A percentile compares a stretch with the other conserved stretches of the same genome.
Conservation (phyloP, 2,888 invertebrate genomes). For the Drosophila borborema region DNA sequence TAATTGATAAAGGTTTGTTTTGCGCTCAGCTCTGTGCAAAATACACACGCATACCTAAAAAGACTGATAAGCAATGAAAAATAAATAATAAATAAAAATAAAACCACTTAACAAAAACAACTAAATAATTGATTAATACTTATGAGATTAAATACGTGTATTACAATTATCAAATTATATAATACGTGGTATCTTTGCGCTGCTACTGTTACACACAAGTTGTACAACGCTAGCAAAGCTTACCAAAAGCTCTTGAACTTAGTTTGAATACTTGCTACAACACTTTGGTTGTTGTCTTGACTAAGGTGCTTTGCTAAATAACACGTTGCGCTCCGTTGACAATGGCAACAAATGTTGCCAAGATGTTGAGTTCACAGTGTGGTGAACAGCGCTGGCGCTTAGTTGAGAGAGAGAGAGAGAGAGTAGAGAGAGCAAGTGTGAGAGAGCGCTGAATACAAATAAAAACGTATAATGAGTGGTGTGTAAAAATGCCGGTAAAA, state of each 20-base stretch:
- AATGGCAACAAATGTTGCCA: constrained; percentile 50
- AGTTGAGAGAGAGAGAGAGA: constrained; percentile 17
- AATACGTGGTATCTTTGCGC: neutral
- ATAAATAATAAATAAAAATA: neutral
- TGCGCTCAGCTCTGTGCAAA: constrained; percentile 9
- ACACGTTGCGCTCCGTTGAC: constrained; percentile 24
- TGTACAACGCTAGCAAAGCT: constrained; percentile 20
- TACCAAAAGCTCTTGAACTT: constrained; percentile 16
- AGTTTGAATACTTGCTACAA: constrained; percentile 7
- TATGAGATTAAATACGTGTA: no score
- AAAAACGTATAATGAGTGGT: constrained; percentile 51
- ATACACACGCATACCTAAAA: neutral
- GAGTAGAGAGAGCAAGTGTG: no score
- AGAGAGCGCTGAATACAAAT: constrained; percentile 58
- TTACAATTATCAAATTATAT: no score
- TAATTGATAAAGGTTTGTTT: constrained; percentile 49
- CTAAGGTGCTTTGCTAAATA: constrained; percentile 26
- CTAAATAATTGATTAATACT: neutral
- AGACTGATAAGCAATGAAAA: constrained; percentile 41
- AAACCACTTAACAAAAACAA: constrained; percentile 6
- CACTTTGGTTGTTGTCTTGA: constrained; percentile 16
- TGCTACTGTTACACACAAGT: neutral
- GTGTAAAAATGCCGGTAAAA: constrained; percentile 69
- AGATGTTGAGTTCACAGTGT: constrained; percentile 9
- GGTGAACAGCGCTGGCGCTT: constrained; percentile 44